These are phyloP conservation scores for Cotesia chilonis DNA, from an alignment of 1,140 invertebrate genomes.

Conservation along the genomic window DNA sequence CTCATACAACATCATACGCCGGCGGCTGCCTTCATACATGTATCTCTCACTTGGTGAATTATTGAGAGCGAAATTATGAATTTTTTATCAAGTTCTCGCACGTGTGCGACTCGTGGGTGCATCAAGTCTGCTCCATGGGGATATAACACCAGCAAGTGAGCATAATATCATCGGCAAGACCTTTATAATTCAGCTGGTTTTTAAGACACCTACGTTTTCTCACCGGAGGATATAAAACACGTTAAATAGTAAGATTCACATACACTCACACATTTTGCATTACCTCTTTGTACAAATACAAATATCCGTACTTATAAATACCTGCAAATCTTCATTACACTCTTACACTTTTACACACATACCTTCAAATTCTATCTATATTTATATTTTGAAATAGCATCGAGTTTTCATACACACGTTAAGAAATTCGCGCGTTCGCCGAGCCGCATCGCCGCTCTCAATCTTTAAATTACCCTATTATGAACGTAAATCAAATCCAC, in stretches of 20 bases:
- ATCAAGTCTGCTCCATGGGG: background rate
- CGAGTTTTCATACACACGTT: background rate
- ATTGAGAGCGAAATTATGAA: constrained; percentile 24
- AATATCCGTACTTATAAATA: no score
- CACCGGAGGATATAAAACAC: background rate
- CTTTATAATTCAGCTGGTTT: constrained; percentile 16
- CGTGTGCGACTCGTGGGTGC: constrained; percentile 19
- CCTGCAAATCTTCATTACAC: no score
- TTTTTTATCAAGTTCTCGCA: constrained; percentile 17
- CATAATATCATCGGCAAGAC: constrained; percentile 3
- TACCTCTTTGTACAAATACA: background rate
- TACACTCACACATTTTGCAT: background rate
- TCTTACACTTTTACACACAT: no score
- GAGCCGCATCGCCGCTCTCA: constrained; percentile 14
- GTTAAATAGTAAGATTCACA: background rate
- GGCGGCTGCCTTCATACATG: no score
- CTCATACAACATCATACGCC: no score
- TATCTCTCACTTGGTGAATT: constrained; percentile 2
- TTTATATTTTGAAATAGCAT: background rate
- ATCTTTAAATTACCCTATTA: constrained; percentile 15
- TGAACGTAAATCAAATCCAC: constrained; percentile 13
- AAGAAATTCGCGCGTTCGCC: constrained; percentile 12
- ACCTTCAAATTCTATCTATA: no score
- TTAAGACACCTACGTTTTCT: constrained; percentile 19
- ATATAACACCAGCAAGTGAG: constrained; percentile 5